Evolutionary conservation across 1,140 invertebrate species (phyloP), one percentile per base, ranked within the genome.

Genomic region (Drosophila aff.): DNA sequence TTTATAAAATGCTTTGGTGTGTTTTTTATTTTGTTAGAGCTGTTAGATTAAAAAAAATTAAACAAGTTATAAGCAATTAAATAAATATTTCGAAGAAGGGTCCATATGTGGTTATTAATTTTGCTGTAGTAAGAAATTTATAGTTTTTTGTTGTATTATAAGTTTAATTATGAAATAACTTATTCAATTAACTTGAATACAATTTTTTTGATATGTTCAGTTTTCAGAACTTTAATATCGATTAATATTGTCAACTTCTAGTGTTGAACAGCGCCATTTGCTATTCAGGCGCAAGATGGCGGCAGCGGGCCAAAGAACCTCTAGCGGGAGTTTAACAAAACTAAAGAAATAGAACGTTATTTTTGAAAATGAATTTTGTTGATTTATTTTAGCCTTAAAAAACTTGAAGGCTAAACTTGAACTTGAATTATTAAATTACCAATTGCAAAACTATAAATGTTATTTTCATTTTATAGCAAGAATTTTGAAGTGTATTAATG

Each of bases 81-180:
- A 43, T 10, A 33, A 33, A 33, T 33, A 11, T 33, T 4, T 33
- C 3, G 10, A 3, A 33, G 2, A 10, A 10, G 10, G 0, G 33
- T 33, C 6, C 9, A 10, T 33, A 3, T 11, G 33, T 33, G 31
- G 10, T 33, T 33, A 4, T 33, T 11, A 11, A 33, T 6, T 33
- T 33, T 33, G 1, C 2, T 31, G 28, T 7, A 31, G 8, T 33
- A 10, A 33, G 26, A 33, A 4, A 33, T 11, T 11, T 4, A 33
- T 33, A 11, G 0, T 11, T 4, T 11, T 10, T 11, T 11, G 11
- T 0, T 33, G 5, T 18, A 43, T 18, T 18, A 18, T 18, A 18
- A 10, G 18, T 18, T 9, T 10, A 1, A 18, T 4, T 9, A 4
- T 1, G 2, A 43, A 43, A 4, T 10, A 4, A 10, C 0, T 0